Base-by-base conservation (phyloP, 92 coral and sea anemone genomes). In the Parazoanthus darwini region DNA sequence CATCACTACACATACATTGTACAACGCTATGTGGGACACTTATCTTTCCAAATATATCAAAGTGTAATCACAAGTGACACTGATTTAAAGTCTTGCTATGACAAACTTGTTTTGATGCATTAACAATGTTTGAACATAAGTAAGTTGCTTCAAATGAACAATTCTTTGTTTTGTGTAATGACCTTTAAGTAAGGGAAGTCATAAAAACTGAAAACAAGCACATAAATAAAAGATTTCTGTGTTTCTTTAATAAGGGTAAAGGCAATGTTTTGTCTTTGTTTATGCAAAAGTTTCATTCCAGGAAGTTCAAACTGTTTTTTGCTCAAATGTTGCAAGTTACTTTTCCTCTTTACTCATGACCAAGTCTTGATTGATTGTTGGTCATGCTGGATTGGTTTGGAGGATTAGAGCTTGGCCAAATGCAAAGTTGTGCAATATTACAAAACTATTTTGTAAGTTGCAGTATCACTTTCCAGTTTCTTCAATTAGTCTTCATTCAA, bases 361-460 rank as follows among this genome's bases (percentile, higher is more conserved):
- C 79, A 71, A 73, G 87, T 84, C 79, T 84, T 44, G 87, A 33
- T 22, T 48, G 74, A 33, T 22, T 26, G 18, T 8, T 25, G 79
- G 59, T 71, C 79, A 72, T 84, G 87, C 87, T 84, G 87, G 87
- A 44, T 43, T 44, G 16, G 87, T 72, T 72, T 84, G 13, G 87
- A 48, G 78, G 78, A 43, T 29, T 71, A 18, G 26, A 84, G 6
- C 29, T 11, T 20, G 26, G 22, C 66, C 29, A 3, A 16, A 26
- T 68, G 56, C 20, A 29, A 36, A 36, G 42, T 42, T 14, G 7
- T 29, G 33, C 33, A 0, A 0, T 74, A 74, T 18, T 3, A 15
- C 37, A 36, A 2, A 6, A 43, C 14, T 20, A 35, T 35, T 1
- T 35, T 29, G 22, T 33, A 74, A 4, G 16, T 74, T 74, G 44